Evolutionary conservation across 2,888 invertebrate species (phyloP), one percentile per base, ranked within the genome.

Genomic region (Thereva nobilitata): DNA sequence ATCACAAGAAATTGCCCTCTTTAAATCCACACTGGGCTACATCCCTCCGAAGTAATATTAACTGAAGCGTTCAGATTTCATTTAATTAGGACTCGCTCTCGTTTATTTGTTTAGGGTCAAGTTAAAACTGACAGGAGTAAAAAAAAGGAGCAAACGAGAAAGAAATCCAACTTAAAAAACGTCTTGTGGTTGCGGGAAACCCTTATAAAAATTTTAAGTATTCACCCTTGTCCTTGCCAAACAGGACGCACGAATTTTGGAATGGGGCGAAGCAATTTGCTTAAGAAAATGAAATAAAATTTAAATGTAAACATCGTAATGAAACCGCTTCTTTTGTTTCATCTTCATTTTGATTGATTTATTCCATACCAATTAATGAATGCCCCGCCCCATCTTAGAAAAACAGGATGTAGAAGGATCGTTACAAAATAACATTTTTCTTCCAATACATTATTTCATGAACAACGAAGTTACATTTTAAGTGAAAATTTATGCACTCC

Each of bases 81-180:
- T 69, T 69, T 69, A 69, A 69, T 69, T 69, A 69, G 67, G 61
- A 56, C 45, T 53, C 68, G 47, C 50, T 57, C 23, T 23, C 66
- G 59, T 68, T 68, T 68, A 69, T 69, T 69, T 69, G 64, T 69
- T 69, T 69, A 67, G 68, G 68, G 68, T 69, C 68, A 67, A 63
- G 45, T 64, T 69, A 45, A 68, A 65, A 63, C 63, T 42, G 52
- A 52, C 40, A 63, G 52, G 5, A 8, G 40, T 23, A 23, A 23
- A 23, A 23, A 23, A 23, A 23, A 23, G 23, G 23, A 23, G 23
- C 23, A 50, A 40, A 63, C 37, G 41, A 34, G 50, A 63, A 63
- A 63, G 63, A 50, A 63, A 40, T 63, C 49, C 12, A 63, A 50
- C 50, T 63, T 63, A 40, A 50, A 50, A 23, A 50, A 49, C 50